Conservation (phyloP, 2,888 invertebrate genomes). For the Thymelicus sylvestris region DNA sequence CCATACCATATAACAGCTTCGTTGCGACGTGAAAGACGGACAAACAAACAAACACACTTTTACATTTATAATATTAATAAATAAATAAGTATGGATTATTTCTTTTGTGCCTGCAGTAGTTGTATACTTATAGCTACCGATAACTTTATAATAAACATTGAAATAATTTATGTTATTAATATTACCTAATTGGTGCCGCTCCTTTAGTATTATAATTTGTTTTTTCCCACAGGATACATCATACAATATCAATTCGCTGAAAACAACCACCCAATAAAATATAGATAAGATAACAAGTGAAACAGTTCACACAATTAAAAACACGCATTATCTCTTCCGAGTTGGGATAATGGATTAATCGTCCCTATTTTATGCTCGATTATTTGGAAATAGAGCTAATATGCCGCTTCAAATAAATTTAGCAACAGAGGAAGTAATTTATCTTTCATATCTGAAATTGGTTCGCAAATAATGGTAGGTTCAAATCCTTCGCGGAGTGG, state of each 20-base stretch:
- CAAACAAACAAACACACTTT: too few relatives aligned
- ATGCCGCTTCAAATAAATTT: constrained; percentile 56
- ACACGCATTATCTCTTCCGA: constrained; percentile 46
- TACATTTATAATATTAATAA: too few relatives aligned
- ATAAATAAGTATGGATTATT: too few relatives aligned
- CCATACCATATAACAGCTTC: too few relatives aligned
- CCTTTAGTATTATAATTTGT: not conserved
- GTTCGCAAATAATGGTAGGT: constrained; percentile 38
- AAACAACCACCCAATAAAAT: constrained; percentile 57
- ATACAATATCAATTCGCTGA: constrained; percentile 55
- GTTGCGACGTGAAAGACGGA: too few relatives aligned
- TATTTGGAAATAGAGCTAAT: constrained; percentile 66
- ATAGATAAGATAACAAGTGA: constrained; percentile 66
- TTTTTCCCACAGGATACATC: constrained; percentile 69
- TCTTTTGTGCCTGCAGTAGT: too few relatives aligned
- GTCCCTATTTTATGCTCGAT: constrained; percentile 60
- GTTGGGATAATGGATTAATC: constrained; percentile 44
- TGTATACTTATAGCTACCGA: too few relatives aligned
- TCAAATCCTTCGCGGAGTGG: constrained; percentile 45
- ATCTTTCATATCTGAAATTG: constrained; percentile 56
- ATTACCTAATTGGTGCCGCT: too few relatives aligned
- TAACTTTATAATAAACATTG: too few relatives aligned
- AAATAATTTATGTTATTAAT: too few relatives aligned
- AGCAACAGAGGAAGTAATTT: constrained; percentile 60
- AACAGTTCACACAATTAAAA: constrained; percentile 68